phyloP scores from a whole-genome alignment of 2,888 invertebrate species.

The Anodontia alba region DNA sequence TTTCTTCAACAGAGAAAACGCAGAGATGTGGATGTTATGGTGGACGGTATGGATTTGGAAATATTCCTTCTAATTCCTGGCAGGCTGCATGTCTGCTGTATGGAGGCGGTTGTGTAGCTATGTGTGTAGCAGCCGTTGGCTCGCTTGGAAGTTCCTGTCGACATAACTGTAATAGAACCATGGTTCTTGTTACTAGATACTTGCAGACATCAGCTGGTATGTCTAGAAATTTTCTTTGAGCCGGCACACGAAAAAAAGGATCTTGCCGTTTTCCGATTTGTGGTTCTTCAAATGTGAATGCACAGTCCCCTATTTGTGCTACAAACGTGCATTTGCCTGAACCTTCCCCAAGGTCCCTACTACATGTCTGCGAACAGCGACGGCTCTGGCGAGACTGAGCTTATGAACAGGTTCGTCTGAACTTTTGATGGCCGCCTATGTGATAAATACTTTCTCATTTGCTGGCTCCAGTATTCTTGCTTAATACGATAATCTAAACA shows the following conservation, averaged over 20 bases:
- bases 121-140: constrained; percentile 74
- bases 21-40: constrained; percentile 67
- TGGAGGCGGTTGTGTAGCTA: constrained; percentile 78
- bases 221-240: no score
- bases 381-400: background rate
- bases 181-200: constrained; percentile 71
- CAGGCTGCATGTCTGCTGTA: constrained; percentile 79
- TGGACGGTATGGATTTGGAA: constrained; percentile 67
- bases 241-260: no score
- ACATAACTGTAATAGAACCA: constrained; percentile 61
- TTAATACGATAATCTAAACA: no score
- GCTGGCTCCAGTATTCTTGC: no score
- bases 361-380: background rate
- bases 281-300: no score
- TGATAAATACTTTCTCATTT: no score
- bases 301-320: no score
- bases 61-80: constrained; percentile 77
- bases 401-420: no score
- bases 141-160: constrained; percentile 70
- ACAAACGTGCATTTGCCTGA: no score
- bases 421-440: no score
- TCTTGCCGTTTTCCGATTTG: no score
- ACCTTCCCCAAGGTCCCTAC: no score
- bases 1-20: constrained; percentile 10
- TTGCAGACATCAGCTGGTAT: constrained; percentile 80